phyloP scores from a whole-genome alignment of 2,797 vertebrate genomes.

The Poecilia picta region DNA sequence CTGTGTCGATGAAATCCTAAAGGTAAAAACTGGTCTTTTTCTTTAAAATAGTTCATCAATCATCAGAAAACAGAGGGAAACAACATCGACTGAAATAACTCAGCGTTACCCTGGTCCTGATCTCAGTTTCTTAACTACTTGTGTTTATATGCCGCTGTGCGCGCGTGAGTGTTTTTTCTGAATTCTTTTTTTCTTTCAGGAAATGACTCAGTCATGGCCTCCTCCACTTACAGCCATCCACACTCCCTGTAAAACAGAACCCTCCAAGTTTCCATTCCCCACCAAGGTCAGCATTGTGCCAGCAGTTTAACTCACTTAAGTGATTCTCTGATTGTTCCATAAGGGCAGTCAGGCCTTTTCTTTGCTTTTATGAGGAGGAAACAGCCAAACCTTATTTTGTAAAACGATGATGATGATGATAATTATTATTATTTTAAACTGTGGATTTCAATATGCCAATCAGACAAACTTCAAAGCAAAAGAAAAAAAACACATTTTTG shows the following conservation, averaged over 20 bases:
- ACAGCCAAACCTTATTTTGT: conserved; percentile 1
- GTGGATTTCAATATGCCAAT: not conserved
- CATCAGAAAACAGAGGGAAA: not conserved
- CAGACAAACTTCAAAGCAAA: not conserved
- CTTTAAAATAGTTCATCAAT: not conserved
- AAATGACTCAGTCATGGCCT: conserved; percentile 99
- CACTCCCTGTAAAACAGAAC: conserved; percentile 98
- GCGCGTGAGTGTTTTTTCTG: not conserved
- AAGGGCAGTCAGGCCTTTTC: not conserved
- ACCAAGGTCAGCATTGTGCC: conserved; percentile 88
- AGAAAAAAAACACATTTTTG: not conserved
- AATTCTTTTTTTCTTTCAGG: conserved; percentile 74
- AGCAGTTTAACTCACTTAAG: conserved; percentile 10
- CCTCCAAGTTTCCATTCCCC: conserved; percentile 98
- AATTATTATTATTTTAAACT: not conserved
- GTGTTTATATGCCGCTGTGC: not conserved
- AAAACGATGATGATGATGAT: not conserved
- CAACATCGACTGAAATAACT: conserved; percentile 13
- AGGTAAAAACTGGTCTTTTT: conserved; percentile 78
- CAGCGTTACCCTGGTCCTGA: conserved; percentile 23
- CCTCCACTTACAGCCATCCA: conserved; percentile 98
- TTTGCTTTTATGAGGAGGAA: conserved; percentile 3
- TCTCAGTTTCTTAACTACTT: conserved; percentile 28
- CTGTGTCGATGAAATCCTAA: conserved; percentile 98
- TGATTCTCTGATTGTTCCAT: conserved; percentile 15